phyloP scores from a whole-genome alignment of 2,113 vertebrate genomes.

The Muntiacus reevesi region DNA sequence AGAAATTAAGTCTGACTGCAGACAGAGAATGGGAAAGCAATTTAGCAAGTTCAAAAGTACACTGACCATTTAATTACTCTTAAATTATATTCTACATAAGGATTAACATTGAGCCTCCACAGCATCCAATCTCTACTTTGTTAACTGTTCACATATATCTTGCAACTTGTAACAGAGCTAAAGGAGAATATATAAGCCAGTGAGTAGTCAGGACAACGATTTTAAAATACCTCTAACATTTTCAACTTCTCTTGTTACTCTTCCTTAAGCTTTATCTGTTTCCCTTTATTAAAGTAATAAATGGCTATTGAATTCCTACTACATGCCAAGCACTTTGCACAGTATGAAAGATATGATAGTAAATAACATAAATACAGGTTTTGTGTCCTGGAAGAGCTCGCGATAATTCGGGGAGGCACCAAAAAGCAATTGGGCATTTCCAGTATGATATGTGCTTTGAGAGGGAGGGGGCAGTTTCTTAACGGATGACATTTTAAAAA shows the following conservation, averaged over 20 bases:
- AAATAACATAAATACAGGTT: constrained; percentile 19
- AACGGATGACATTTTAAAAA: background rate
- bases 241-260: background rate
- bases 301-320: background rate
- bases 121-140: background rate
- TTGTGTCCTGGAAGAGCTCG: background rate
- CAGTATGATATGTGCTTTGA: background rate
- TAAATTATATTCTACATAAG: constrained; percentile 7
- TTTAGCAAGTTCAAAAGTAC: constrained; percentile 6
- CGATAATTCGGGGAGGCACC: background rate
- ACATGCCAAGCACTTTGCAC: background rate
- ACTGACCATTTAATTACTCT: constrained; percentile 30
- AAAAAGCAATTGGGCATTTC: background rate
- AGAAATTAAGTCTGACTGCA: background rate
- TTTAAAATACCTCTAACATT: constrained; percentile 34
- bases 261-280: constrained; percentile 13
- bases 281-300: constrained; percentile 6
- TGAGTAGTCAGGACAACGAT: background rate
- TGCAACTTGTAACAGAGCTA: background rate
- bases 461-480: background rate
- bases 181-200: background rate
- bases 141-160: background rate
- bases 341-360: background rate
- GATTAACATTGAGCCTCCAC: background rate
- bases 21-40: background rate